Evolutionary conservation across 2,113 vertebrate genomes (phyloP), one percentile per base, ranked within the genome.

Genomic region (Artemisiospiza belli): DNA sequence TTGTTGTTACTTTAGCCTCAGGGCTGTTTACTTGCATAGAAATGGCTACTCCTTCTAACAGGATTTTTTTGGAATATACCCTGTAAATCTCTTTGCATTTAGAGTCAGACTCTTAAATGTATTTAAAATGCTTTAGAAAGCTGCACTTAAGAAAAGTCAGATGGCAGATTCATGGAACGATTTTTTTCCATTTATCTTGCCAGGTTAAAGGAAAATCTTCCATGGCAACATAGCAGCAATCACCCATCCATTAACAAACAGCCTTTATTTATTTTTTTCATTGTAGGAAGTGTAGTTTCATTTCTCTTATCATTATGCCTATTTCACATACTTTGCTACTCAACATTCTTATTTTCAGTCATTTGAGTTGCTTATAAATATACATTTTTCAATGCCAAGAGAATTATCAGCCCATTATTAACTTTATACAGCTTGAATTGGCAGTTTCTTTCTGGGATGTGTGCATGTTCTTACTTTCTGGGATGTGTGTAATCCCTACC

Each of bases 361-460:
- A 97, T 95, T 95, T 96, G 47, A 11, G 52, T 93, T 97, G 68
- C 93, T 97, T 97, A 94, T 94, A 98, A 97, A 97, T 96, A 97
- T 95, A 94, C 64, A 94, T 94, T 92, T 87, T 75, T 96, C 95
- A 95, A 97, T 90, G 86, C 66, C 87, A 96, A 94, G 77, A 87
- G 86, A 96, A 97, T 96, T 95, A 95, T 64, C 64, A 97, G 83
- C 52, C 59, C 43, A 54, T 95, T 97, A 96, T 96, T 96, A 96
- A 96, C 80, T 94, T 94, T 84, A 88, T 23, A 69, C 13, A 83
- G 49, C 35, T 82, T 92, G 72, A 90, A 96, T 94, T 93, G 33
- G 63, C n/a, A 41, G 43, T 76, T 33, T 93, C 76, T 83, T 58
- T 70, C 61, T 70, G 39, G 39, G 12, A 41, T 41, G 67, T 62